Evolutionary conservation across 2,113 vertebrate genomes (phyloP), one percentile per base, ranked within the genome.

Genomic region (Sturnira hondurensis): DNA sequence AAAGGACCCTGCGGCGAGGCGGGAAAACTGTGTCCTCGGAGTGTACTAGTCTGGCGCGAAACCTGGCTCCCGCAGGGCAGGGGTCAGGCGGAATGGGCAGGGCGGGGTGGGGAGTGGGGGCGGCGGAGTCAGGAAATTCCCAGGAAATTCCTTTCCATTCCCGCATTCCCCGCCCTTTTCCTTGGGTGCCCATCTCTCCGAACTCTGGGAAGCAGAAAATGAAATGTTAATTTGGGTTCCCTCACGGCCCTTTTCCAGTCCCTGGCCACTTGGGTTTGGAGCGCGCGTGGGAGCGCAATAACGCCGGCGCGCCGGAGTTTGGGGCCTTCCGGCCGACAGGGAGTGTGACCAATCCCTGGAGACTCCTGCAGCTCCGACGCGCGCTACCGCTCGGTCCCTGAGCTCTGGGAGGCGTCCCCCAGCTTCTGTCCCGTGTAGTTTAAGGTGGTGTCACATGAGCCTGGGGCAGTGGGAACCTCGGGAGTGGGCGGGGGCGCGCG

Each of bases 391-490:
- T 68, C 9, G 47, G 92, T 93, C 95, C 92, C 86, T 2, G 19
- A 52, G 96, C 91, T 80, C 84, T 1, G 43, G 41, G 81, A 97
- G 70, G 92, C 85, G 90, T 85, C 73, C 77, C 80, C 77, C 24
- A 8, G 78, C 96, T 95, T 11, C 36, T 67, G 94, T 96, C 88
- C 76, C 9, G 65, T 94, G 88, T 88, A 63, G 94, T 85, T 93
- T 93, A 91, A 96, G 94, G 95, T 68, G 86, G 77, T 93, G 97
- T 97, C 97, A 97, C 97, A 96, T 97, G 97, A 97, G 97, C 95
- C n/a, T 24, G 36, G 89, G 87, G 92, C 95, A 97, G 87, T 92
- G 94, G 87, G 97, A 28, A 91, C 92, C 95, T 52, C 3, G 81
- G 71, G 92, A 95, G 85, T 88, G 85, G 97, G 97, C 92, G 96